Evolutionary conservation across 92 coral and sea anemone species (phyloP).

Genomic region (Epizoanthus rinbou): DNA sequence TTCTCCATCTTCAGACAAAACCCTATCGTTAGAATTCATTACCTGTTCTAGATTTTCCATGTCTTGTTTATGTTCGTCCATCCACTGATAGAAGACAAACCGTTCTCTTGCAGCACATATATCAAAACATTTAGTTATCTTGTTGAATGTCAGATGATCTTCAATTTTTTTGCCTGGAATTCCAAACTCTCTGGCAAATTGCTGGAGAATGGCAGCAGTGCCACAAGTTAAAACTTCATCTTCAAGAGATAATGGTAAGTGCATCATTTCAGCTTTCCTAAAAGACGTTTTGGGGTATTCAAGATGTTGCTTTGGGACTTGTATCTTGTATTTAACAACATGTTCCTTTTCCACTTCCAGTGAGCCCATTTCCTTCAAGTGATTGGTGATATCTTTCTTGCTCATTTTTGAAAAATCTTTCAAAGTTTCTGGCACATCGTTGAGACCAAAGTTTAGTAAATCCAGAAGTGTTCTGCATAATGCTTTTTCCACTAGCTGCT

Average conservation of each 20-base stretch:
- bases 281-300: background rate
- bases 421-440: constrained; percentile 4
- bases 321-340: background rate
- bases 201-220: background rate
- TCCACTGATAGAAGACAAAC: constrained; percentile 29
- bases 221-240: constrained; percentile 32
- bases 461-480: too few relatives aligned
- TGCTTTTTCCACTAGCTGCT: too few relatives aligned
- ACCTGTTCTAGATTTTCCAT: constrained; percentile 2
- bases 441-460: constrained; percentile 28
- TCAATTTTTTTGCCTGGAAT: constrained; percentile 20
- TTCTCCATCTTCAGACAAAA: background rate
- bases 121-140: constrained; percentile 31
- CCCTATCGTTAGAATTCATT: background rate
- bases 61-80: constrained; percentile 39
- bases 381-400: background rate
- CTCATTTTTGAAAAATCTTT: background rate
- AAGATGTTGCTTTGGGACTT: background rate
- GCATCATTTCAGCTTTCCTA: constrained; percentile 1
- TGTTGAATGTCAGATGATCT: constrained; percentile 23
- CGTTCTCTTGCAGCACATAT: constrained; percentile 39
- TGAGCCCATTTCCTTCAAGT: background rate
- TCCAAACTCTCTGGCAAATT: constrained; percentile 30
- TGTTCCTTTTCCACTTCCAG: too few relatives aligned
- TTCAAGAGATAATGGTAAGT: constrained; percentile 35